phyloP scores from a whole-genome alignment of 2,888 invertebrate species.

The Tetranychus piercei region DNA sequence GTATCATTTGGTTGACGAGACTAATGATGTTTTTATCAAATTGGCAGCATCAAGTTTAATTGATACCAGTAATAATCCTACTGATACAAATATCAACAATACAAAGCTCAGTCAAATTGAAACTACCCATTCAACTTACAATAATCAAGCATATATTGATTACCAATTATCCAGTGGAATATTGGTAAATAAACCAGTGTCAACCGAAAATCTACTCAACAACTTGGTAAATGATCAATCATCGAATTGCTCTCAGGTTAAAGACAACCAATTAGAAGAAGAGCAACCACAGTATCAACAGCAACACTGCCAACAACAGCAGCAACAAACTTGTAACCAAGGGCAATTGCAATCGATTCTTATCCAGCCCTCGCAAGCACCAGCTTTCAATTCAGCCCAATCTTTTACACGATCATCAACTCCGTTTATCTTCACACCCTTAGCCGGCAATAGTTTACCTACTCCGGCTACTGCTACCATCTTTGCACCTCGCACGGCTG shows the following conservation, averaged over 20 bases:
- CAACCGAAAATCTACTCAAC: not conserved
- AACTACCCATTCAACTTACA: not conserved
- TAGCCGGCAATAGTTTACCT: slow-evolving; percentile 9
- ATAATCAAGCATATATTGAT: not conserved
- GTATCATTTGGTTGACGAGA: not conserved
- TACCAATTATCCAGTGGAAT: slow-evolving; percentile 1
- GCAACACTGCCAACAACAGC: slow-evolving; percentile 19
- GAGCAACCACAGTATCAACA: slow-evolving; percentile 18
- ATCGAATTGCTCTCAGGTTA: not conserved
- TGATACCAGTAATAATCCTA: not conserved
- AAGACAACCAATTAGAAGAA: slow-evolving; percentile 19
- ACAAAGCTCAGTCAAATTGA: not conserved
- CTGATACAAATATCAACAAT: not conserved
- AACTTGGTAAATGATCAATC: not conserved
- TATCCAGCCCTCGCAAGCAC: slow-evolving; percentile 20
- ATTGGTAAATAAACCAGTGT: not conserved
- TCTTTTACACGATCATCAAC: slow-evolving; percentile 22
- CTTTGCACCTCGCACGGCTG: slow-evolving; percentile 63
- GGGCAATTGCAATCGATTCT: slow-evolving; percentile 20
- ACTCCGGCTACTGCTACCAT: slow-evolving; percentile 41
- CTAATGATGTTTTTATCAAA: not conserved
- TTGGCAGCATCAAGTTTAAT: not conserved
- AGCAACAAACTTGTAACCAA: slow-evolving; percentile 16
- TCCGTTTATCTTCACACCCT: slow-evolving; percentile 16
- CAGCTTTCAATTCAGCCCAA: slow-evolving; percentile 22